Base-by-base conservation (phyloP, 2,797 vertebrate species). In the Anableps anableps region DNA sequence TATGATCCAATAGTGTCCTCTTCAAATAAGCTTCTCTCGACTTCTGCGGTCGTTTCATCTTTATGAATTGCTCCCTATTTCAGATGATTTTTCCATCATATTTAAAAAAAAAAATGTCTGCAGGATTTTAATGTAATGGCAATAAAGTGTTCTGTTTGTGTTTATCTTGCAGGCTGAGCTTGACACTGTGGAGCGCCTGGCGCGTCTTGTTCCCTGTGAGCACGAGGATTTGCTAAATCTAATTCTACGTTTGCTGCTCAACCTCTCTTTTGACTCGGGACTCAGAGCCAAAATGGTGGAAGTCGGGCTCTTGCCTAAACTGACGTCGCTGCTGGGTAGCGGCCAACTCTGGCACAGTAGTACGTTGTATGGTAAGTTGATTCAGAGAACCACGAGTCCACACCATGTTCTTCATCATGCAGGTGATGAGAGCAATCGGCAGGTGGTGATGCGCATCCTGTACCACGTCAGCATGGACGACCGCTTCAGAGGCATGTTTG, bases 401-500 rank as follows among this genome's bases (percentile, higher is more conserved):
- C 43, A 70, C 38, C 38, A 1, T 70, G 23, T 38, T 41, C 92
- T 53, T 85, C 74, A 76, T 76, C 53, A 19, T 77, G 17, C 92
- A 98, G 98, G 95, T 76, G 97, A 97, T 74, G 97, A 98, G 89
- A 97, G 92, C 91, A 97, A 97, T 91, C 97, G 96, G 72, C 97
- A 97, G 90, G 94, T 98, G 26, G 96, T 95, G 26, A 96, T 99
- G 95, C 97, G 97, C 51, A 96, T 98, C 89, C 96, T 99, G 75
- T 99, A 99, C 88, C 98, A 99, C 90, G 97, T 99, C 93, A 99
- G 97, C 91, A 97, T 99, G 86, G 98, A 99, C 26, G 97, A 99
- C 86, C 96, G 96, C 38, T 98, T 98, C 88, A 98, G 97, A 88
- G 97, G 96, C 34, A 98, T 98, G 97, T 99, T 99, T 86, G 97